These are phyloP conservation scores for Sinohyriopsis cumingii DNA, from an alignment of 2,888 invertebrate species.

Conservation along the genomic window DNA sequence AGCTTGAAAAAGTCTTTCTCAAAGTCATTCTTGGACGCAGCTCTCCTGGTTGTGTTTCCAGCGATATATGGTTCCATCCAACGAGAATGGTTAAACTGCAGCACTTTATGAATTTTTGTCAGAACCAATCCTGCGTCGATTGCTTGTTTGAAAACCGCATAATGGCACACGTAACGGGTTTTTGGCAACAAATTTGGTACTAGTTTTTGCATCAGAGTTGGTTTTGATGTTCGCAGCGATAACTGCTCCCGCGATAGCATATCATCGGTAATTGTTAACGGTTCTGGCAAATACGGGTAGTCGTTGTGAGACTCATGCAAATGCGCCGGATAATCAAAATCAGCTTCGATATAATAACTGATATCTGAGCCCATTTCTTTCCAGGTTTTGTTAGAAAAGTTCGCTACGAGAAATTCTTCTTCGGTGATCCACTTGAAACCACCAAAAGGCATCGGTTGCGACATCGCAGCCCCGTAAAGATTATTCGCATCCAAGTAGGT, in stretches of 20 bases:
- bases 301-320: conserved; percentile 66
- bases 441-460: conserved; percentile 44
- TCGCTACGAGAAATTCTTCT: background rate
- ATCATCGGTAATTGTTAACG: conserved; percentile 12
- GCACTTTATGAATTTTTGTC: background rate
- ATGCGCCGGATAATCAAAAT: conserved; percentile 69
- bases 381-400: background rate
- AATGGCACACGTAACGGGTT: conserved; percentile 6
- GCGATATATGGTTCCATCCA: conserved; percentile 8
- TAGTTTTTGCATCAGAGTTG: conserved; percentile 20
- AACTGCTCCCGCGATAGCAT: conserved; percentile 11
- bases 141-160: background rate
- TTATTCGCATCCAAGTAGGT: conserved; percentile 15
- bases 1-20: no score
- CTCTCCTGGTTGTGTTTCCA: conserved; percentile 1
- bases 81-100: conserved; percentile 4
- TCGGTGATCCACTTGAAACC: conserved; percentile 27
- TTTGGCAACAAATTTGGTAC: conserved; percentile 12
- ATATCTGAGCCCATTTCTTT: background rate
- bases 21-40: no score
- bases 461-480: conserved; percentile 36
- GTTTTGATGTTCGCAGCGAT: background rate
- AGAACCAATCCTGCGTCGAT: background rate
- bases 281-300: conserved; percentile 57
- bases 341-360: conserved; percentile 71